Evolutionary conservation across 2,113 vertebrate species (phyloP).

Genomic region (Amphiprion ocellaris): DNA sequence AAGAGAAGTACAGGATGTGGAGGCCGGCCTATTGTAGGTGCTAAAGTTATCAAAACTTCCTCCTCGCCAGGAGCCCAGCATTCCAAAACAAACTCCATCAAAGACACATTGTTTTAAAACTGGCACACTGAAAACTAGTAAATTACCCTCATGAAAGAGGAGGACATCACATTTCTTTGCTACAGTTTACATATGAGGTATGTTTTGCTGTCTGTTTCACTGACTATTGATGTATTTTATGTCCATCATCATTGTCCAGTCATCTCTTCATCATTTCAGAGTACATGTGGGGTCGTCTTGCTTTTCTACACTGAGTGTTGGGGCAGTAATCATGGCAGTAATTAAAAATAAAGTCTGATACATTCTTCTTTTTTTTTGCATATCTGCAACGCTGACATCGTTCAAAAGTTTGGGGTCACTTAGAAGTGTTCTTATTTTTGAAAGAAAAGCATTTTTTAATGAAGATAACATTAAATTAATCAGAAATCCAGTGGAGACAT

Average conservation of each 20-base stretch:
- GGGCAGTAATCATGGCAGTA: not conserved
- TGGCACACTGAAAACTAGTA: not conserved
- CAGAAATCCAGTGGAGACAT: too few species aligned
- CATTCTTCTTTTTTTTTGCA: not conserved
- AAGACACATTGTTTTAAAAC: constrained; percentile 34
- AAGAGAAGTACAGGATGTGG: constrained; percentile 62
- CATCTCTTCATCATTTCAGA: too few species aligned
- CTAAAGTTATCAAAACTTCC: constrained; percentile 65
- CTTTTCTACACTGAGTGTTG: not conserved
- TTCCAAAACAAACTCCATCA: constrained; percentile 52
- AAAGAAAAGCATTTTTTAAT: too few species aligned
- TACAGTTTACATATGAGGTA: not conserved
- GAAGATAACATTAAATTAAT: too few species aligned
- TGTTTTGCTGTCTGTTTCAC: not conserved
- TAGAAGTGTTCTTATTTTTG: too few species aligned
- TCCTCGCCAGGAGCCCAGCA: constrained; percentile 3
- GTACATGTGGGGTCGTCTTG: not conserved
- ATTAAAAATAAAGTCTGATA: not conserved
- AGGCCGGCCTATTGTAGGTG: constrained; percentile 51
- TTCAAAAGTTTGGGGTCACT: too few species aligned
- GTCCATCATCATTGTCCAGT: not conserved
- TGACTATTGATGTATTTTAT: not conserved
- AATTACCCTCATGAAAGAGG: not conserved
- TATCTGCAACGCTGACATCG: not conserved
- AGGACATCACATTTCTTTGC: not conserved